Conservation (phyloP, 1,140 invertebrate genomes). For the Drosophila hydei region DNA sequence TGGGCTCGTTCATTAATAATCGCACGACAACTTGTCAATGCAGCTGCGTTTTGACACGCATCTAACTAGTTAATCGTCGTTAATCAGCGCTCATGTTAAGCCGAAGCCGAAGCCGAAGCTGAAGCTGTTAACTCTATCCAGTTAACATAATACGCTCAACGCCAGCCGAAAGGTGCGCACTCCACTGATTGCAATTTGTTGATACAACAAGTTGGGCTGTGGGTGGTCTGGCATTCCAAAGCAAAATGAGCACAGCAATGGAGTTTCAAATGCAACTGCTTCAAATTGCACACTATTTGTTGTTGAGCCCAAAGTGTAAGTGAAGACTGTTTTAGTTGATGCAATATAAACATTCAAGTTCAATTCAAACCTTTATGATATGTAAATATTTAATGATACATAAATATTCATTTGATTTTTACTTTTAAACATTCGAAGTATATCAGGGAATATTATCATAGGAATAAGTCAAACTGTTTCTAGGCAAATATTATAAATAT, state of each 20-base stretch:
- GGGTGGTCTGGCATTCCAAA: conserved; percentile 1
- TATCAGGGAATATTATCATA: no score
- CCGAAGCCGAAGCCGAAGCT: no score
- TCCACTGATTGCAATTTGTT: conserved; percentile 3
- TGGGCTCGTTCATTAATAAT: conserved; percentile 36
- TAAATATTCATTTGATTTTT: no score
- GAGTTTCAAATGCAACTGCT: background rate
- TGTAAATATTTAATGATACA: no score
- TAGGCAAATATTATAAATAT: no score
- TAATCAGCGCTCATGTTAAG: conserved; percentile 24
- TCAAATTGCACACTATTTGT: background rate
- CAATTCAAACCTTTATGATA: no score
- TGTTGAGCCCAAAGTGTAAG: no score
- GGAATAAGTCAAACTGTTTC: no score
- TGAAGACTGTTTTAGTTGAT: background rate
- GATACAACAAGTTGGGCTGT: background rate
- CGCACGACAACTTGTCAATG: conserved; percentile 46
- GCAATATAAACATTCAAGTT: background rate
- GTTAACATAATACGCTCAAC: conserved; percentile 1
- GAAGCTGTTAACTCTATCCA: conserved; percentile 3
- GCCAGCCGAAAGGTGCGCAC: background rate
- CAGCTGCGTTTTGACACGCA: conserved; percentile 24
- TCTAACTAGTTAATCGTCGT: conserved; percentile 32
- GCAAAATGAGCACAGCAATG: background rate
- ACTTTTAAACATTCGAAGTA: no score